Base-by-base conservation (phyloP, 2,888 invertebrate species). In the Volucella bombylans region DNA sequence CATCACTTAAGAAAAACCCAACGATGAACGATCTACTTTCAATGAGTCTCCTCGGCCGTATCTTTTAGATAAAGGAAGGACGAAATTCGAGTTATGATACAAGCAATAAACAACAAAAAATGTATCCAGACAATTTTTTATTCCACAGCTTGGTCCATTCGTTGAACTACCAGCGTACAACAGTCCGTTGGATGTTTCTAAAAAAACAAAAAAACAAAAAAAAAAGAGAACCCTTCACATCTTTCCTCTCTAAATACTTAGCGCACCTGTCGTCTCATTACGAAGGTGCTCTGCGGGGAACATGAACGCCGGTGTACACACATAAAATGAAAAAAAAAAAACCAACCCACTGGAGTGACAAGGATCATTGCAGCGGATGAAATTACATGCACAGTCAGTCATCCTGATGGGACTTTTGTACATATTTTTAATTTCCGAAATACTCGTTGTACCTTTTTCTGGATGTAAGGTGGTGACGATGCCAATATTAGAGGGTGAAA, bases 351-450 rank as follows among this genome's bases (percentile, higher is more conserved):
- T 81, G 71, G 76, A 85, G 81, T 81, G 81, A 52, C 86, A 86
- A 86, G 86, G 86, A 86, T 86, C 86, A 86, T 86, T 82, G 72
- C 82, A 86, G 45, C 86, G 86, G 81, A 86, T 86, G 73, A 78
- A 86, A 86, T 86, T 82, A 86, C 86, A 86, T 86, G 85, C 85
- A 85, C 81, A 81, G 68, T 68, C 85, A 81, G 77, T 64, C 79
- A 82, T 82, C 79, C 67, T 79, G 85, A 81, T 81, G 85, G 85
- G 76, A 85, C 76, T 65, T 81, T 74, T 23, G 2, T 23, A 23
- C 18, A 81, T 85, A 68, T 76, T 76, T 81, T 85, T 72, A 85
- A 85, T 85, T 85, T 85, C 85, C 85, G 85, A 85, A 85, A 85
- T 77, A 78, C 62, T 69, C 72, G 31, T 31, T 31, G 31, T 31